Percentiles rank a stretch among this genome's conserved stretches.
Conservation (phyloP, 2,797 vertebrate species). For the Gallinago stenura region DNA sequence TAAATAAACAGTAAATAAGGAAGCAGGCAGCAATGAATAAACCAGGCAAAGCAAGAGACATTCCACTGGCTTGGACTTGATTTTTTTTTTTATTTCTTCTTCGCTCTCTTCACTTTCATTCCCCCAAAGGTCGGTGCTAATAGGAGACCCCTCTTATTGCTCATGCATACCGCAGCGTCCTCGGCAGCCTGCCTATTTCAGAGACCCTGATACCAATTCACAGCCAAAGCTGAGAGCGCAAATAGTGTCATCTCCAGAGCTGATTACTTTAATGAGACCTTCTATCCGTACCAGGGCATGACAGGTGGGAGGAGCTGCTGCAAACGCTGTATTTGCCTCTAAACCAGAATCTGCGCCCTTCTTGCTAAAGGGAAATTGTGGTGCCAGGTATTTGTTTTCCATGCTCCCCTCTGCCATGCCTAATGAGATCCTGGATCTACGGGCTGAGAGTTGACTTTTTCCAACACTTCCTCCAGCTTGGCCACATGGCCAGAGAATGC, state of each 20-base stretch:
- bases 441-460: background rate
- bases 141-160: background rate
- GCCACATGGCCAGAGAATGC: background rate
- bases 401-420: background rate
- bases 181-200: background rate
- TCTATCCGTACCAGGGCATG: background rate
- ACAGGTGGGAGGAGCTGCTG: background rate
- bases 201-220: background rate
- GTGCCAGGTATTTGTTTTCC: constrained; percentile 22
- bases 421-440: constrained; percentile 13
- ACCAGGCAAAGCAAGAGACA: background rate
- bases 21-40: constrained; percentile 26
- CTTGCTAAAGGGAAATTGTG: rapidly evolving
- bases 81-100: background rate
- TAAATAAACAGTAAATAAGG: constrained; percentile 57
- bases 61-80: background rate
- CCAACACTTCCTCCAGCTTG: background rate
- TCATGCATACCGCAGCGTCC: background rate
- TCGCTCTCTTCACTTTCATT: background rate
- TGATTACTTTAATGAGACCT: constrained; percentile 12
- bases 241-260: background rate
- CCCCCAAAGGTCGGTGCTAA: background rate
- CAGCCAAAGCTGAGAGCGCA: background rate
- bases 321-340: background rate
- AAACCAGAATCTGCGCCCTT: background rate